Conservation (phyloP, 37 sponge, comb jelly and placozoan genomes). For the Spongilla lacustris region DNA sequence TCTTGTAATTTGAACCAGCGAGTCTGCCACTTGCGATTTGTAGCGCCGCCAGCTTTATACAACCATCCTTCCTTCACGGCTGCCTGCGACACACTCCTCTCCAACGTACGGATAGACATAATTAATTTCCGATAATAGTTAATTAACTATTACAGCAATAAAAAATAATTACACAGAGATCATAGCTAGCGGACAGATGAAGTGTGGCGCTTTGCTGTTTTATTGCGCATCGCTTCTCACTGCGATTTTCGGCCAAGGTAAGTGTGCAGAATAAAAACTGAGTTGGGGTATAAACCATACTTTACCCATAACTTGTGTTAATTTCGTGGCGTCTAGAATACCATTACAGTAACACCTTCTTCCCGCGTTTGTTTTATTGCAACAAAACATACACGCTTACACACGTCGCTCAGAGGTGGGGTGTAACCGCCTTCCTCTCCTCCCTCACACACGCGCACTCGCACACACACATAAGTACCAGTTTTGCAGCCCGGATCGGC, state of each 20-base stretch:
- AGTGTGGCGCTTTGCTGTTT: background rate
- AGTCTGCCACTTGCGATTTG: conserved; percentile 64
- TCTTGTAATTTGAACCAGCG: conserved; percentile 64
- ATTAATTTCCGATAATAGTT: background rate
- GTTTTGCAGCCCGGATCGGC: background rate
- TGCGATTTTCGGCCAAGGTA: background rate
- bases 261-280: background rate
- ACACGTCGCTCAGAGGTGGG: background rate
- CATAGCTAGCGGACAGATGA: background rate
- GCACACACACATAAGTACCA: background rate
- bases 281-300: background rate
- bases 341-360: background rate
- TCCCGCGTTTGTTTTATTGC: background rate
- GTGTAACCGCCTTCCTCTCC: background rate
- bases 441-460: background rate
- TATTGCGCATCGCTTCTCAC: background rate
- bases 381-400: background rate
- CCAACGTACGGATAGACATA: background rate
- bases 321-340: background rate
- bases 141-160: background rate
- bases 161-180: background rate
- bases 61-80: conserved; percentile 68
- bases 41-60: conserved; percentile 68
- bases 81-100: background rate
- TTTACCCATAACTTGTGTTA: background rate